phyloP scores from a whole-genome alignment of 2,797 vertebrate species.

The Uromys caudimaculatus region DNA sequence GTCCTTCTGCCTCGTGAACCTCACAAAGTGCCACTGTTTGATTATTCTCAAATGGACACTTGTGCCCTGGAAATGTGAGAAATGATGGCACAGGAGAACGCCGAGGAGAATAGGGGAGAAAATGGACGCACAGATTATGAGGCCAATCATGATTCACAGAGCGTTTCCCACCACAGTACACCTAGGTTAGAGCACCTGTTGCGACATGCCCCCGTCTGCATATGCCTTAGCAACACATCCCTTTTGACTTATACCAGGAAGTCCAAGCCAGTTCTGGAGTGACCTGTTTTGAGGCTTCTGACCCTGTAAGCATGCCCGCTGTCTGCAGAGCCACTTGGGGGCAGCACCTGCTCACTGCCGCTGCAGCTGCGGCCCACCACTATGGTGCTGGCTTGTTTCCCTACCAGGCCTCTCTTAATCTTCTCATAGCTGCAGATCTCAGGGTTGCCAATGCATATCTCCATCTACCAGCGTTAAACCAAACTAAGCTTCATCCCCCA shows the following conservation, averaged over 20 bases:
- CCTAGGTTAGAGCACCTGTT: background rate
- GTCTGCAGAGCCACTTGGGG: conserved; percentile 58
- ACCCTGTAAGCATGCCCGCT: background rate
- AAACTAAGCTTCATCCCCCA: background rate
- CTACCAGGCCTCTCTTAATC: background rate
- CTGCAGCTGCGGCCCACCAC: accelerated
- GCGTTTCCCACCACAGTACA: too few relatives aligned
- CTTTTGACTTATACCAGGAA: background rate
- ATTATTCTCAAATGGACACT: background rate
- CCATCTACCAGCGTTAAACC: background rate
- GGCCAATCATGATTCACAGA: background rate
- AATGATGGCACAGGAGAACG: too few relatives aligned
- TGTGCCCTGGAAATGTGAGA: background rate
- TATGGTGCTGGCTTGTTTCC: background rate
- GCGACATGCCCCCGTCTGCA: background rate
- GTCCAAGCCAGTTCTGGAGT: background rate
- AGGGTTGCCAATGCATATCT: background rate
- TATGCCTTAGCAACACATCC: background rate
- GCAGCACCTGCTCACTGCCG: conserved; percentile 59
- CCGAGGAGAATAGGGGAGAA: background rate
- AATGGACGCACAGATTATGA: accelerated
- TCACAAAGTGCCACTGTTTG: background rate
- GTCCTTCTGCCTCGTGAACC: background rate
- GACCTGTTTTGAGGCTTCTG: background rate
- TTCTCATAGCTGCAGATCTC: background rate